Evolutionary conservation across 2,888 invertebrate species (phyloP).

Genomic region (Diarsia rubi): DNA sequence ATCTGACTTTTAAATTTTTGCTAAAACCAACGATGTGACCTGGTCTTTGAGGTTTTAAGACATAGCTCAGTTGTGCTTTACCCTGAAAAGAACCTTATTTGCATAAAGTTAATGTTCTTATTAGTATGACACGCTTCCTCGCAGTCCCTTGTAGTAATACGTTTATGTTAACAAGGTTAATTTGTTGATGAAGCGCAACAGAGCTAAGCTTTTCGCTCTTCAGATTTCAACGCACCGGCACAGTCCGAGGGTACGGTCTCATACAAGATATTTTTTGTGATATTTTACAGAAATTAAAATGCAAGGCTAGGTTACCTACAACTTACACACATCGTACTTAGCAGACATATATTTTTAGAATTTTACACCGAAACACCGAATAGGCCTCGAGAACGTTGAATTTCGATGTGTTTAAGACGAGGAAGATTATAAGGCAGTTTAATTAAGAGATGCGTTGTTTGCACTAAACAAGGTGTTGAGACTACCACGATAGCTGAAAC

Average conservation of each 20-base stretch:
- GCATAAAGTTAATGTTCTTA: neutral
- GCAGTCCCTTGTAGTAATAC: neutral
- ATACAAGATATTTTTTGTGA: neutral
- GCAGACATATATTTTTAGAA: constrained; percentile 49
- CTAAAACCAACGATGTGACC: neutral
- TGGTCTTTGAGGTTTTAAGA: neutral
- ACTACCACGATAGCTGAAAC: neutral
- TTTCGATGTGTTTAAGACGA: constrained; percentile 73
- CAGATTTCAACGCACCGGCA: too few relatives aligned
- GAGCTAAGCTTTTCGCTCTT: too few relatives aligned
- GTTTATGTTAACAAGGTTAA: neutral
- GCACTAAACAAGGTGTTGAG: constrained; percentile 42
- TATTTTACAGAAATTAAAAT: neutral
- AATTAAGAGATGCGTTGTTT: constrained; percentile 50
- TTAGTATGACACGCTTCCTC: neutral
- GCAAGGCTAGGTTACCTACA: constrained; percentile 3
- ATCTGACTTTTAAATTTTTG: neutral
- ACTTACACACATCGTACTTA: constrained; percentile 26
- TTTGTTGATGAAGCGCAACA: too few relatives aligned
- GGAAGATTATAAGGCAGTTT: constrained; percentile 67
- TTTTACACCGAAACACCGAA: constrained; percentile 64
- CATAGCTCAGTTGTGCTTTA: neutral
- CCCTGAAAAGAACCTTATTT: neutral
- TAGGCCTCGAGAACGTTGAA: constrained; percentile 71
- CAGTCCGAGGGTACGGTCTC: neutral